These are phyloP conservation scores for Perca schrenkii DNA, from an alignment of 2,113 vertebrate species.

Conservation along the genomic window DNA sequence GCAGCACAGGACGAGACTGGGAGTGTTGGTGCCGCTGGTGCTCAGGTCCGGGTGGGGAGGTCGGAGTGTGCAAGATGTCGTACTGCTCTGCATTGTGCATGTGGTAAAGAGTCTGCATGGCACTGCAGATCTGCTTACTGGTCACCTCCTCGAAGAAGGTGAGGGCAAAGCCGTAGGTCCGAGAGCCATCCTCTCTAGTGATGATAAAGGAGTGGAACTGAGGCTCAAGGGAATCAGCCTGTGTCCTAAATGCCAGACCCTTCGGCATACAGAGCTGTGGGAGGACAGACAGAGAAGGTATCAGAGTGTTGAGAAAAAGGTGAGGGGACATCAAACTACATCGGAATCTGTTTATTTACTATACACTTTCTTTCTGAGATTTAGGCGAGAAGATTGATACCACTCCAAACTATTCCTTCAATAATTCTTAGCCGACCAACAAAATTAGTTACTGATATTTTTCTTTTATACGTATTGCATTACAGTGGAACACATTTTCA, in stretches of 20 bases:
- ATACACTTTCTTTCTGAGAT: neutral
- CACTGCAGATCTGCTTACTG: conserved; percentile 99
- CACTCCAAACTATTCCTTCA: neutral
- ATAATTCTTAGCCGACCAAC: neutral
- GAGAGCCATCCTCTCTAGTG: conserved; percentile 97
- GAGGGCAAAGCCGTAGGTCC: conserved; percentile 97
- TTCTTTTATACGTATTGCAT: neutral
- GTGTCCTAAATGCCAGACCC: conserved; percentile 96
- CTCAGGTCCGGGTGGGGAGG: conserved; percentile 75
- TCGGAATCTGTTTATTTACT: neutral
- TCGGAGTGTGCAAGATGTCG: conserved; percentile 89
- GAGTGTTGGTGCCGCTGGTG: conserved; percentile 67
- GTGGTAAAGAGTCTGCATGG: conserved; percentile 99
- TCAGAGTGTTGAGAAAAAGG: conserved; percentile 2
- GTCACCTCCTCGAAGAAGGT: conserved; percentile 99
- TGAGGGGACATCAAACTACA: neutral
- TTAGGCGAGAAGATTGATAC: neutral
- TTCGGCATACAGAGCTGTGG: conserved; percentile 99
- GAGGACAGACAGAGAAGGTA: conserved; percentile 44
- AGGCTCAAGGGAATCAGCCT: conserved; percentile 91
- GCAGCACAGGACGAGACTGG: conserved; percentile 83
- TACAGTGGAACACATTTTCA: neutral
- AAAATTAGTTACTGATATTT: neutral
- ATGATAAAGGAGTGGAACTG: conserved; percentile 99
- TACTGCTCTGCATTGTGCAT: conserved; percentile 99